Percentiles rank a stretch among this genome's conserved stretches.
These are phyloP conservation scores for Brachypalpus laphriformis DNA, from an alignment of 2,888 invertebrate genomes.

Conservation along the genomic window DNA sequence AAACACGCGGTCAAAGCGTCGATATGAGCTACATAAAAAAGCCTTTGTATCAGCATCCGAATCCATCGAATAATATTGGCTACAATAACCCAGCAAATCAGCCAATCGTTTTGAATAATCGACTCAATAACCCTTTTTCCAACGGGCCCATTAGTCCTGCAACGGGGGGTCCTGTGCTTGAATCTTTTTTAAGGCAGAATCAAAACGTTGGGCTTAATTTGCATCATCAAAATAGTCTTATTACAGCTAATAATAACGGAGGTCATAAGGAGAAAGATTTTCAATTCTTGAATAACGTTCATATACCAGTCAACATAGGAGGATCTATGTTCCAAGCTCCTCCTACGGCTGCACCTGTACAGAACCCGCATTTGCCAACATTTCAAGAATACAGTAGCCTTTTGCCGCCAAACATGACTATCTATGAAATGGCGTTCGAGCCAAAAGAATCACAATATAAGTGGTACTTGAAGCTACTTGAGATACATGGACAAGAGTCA, in stretches of 20 bases:
- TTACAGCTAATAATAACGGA: slow-evolving; percentile 55
- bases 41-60: slow-evolving; percentile 55
- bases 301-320: slow-evolving; percentile 79
- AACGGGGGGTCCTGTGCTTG: slow-evolving; percentile 74
- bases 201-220: slow-evolving; percentile 74
- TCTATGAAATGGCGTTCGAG: slow-evolving; percentile 85
- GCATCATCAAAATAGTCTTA: slow-evolving; percentile 74
- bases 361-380: slow-evolving; percentile 75
- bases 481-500: slow-evolving; percentile 84
- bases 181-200: slow-evolving; percentile 75
- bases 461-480: slow-evolving; percentile 85
- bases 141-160: slow-evolving; percentile 82
- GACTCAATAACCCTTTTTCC: slow-evolving; percentile 79
- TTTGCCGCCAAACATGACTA: slow-evolving; percentile 84
- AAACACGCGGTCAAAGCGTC: slow-evolving; percentile 60
- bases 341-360: slow-evolving; percentile 74
- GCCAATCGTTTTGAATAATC: slow-evolving; percentile 78
- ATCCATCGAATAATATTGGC: slow-evolving; percentile 41
- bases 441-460: slow-evolving; percentile 84
- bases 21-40: slow-evolving; percentile 63
- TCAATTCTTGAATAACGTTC: slow-evolving; percentile 85
- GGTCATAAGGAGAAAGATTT: slow-evolving; percentile 83
- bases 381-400: slow-evolving; percentile 81
- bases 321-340: slow-evolving; percentile 76
- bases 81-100: slow-evolving; percentile 75